A percentile compares a stretch with the other conserved stretches of the same genome.
These are phyloP conservation scores for Macquaria australasica DNA, from an alignment of 2,113 vertebrate genomes.

Conservation along the genomic window DNA sequence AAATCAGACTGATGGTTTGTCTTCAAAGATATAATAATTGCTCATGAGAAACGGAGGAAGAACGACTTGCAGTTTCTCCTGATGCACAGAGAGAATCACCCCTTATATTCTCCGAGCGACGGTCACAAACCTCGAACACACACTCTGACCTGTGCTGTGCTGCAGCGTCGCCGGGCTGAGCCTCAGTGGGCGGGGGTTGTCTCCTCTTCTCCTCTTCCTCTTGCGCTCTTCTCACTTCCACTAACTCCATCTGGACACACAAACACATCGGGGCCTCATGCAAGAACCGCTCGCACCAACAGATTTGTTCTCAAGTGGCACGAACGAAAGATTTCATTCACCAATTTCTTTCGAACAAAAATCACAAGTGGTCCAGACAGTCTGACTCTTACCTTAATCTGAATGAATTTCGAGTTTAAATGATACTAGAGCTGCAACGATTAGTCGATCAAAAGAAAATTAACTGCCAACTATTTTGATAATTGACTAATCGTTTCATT, in stretches of 20 bases:
- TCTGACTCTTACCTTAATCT: too few relatives aligned
- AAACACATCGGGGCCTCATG: background rate
- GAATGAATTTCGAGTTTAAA: too few relatives aligned
- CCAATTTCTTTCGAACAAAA: too few relatives aligned
- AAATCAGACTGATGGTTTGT: background rate
- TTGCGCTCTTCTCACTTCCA: constrained; percentile 97
- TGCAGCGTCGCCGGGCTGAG: constrained; percentile 43
- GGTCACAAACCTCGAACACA: background rate
- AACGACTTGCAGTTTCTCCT: background rate
- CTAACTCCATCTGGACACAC: constrained; percentile 86
- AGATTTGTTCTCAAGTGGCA: background rate
- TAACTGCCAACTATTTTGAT: too few relatives aligned
- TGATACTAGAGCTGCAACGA: too few relatives aligned
- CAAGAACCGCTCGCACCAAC: background rate
- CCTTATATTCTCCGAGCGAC: too few relatives aligned
- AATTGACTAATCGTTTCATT: too few relatives aligned
- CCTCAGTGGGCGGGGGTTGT: constrained; percentile 87
- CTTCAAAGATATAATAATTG: background rate
- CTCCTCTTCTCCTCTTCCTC: constrained; percentile 96
- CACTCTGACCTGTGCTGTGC: constrained; percentile 60
- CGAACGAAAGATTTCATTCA: too few relatives aligned
- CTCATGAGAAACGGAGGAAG: too few relatives aligned
- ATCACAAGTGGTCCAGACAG: too few relatives aligned
- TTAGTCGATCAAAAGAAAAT: too few relatives aligned
- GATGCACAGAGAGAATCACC: too few relatives aligned